phyloP scores from a whole-genome alignment of 2,113 vertebrate genomes.

The Phyllostomus hastatus region DNA sequence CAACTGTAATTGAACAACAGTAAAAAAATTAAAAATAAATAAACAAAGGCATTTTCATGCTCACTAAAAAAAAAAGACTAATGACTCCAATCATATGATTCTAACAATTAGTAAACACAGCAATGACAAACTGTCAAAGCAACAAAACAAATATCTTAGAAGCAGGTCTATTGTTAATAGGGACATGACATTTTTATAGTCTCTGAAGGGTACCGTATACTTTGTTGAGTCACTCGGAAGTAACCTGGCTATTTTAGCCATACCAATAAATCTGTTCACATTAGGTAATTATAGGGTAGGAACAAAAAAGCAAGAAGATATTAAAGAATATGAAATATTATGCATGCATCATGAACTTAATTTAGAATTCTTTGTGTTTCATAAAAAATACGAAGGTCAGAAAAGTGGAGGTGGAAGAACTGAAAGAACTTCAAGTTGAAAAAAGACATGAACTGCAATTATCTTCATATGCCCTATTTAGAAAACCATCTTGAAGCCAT shows the following conservation, averaged over 20 bases:
- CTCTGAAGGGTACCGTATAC: slow-evolving; percentile 23
- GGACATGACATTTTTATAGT: slow-evolving; percentile 18
- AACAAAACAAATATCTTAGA: background rate
- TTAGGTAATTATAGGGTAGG: slow-evolving; percentile 60
- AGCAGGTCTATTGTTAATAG: background rate
- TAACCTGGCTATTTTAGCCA: slow-evolving; percentile 57
- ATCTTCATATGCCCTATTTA: slow-evolving; percentile 50
- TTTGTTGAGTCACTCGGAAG: slow-evolving; percentile 44
- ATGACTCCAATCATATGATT: background rate
- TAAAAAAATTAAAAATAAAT: too few species aligned
- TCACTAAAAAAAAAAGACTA: background rate
- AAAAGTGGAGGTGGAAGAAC: slow-evolving; percentile 53
- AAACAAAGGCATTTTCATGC: too few species aligned
- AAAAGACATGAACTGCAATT: slow-evolving; percentile 61
- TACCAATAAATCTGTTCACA: slow-evolving; percentile 40
- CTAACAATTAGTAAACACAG: slow-evolving; percentile 3
- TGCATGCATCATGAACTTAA: slow-evolving; percentile 62
- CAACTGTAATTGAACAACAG: too few species aligned
- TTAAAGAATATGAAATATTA: slow-evolving; percentile 66
- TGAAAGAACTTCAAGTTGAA: slow-evolving; percentile 44
- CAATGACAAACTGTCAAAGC: background rate
- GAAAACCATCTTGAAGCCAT: slow-evolving; percentile 47
- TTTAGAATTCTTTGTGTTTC: slow-evolving; percentile 70
- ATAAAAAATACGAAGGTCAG: slow-evolving; percentile 49
- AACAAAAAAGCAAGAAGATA: slow-evolving; percentile 43